Percentiles rank a stretch among this genome's conserved stretches.
Evolutionary conservation across 2,797 vertebrate genomes (phyloP).

Genomic region (Muraenolepis orangiensis): DNA sequence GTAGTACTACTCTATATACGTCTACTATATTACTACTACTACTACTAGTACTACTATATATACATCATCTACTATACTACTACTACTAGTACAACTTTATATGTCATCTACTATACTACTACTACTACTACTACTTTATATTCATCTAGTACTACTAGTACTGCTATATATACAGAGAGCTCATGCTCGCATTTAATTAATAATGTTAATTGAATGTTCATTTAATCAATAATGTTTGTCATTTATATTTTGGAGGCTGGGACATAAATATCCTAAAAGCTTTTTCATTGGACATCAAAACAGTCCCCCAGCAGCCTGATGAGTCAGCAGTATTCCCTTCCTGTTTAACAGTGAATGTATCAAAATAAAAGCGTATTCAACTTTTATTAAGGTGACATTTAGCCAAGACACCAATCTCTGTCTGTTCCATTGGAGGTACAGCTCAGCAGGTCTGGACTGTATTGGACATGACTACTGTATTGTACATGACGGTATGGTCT

Average conservation of each 20-base stretch:
- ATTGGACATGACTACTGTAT: not conserved
- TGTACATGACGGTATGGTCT: not conserved
- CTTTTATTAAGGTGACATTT: not conserved
- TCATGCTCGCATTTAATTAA: not conserved
- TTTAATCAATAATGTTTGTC: not conserved
- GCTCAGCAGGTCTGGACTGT: not conserved
- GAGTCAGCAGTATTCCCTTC: not conserved
- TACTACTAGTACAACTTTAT: too few species aligned
- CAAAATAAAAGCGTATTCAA: not conserved
- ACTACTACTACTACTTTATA: too few species aligned
- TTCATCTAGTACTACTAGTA: too few species aligned
- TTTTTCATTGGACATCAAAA: conserved; percentile 1
- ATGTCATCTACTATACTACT: too few species aligned
- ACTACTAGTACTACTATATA: too few species aligned
- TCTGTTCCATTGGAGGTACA: not conserved
- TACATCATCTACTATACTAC: too few species aligned
- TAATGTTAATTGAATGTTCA: too few species aligned
- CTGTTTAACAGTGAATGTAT: not conserved
- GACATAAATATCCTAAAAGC: not conserved
- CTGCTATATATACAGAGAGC: too few species aligned
- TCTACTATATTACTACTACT: too few species aligned
- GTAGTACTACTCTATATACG: too few species aligned
- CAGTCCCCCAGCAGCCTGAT: not conserved
- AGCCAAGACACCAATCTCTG: not conserved
- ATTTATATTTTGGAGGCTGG: not conserved